Evolutionary conservation across 2,888 invertebrate species (phyloP).

Genomic region (Heliconius sara): DNA sequence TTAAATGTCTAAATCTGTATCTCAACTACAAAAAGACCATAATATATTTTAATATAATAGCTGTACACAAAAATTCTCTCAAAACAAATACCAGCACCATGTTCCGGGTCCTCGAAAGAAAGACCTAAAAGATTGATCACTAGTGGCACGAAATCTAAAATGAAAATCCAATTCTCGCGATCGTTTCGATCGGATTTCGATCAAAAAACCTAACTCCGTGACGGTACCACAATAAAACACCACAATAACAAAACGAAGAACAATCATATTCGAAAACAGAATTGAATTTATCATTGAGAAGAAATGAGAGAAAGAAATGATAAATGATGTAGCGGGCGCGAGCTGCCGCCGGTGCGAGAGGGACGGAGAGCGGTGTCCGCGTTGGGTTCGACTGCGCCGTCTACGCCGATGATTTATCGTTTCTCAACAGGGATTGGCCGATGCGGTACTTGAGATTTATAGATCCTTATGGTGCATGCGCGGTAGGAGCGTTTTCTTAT

Average conservation of each 20-base stretch:
- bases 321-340: slow-evolving; percentile 75
- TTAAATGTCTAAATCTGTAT: neutral
- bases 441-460: slow-evolving; percentile 82
- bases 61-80: slow-evolving; percentile 18
- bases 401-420: slow-evolving; percentile 81
- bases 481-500: slow-evolving; percentile 83
- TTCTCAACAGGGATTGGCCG: slow-evolving; percentile 84
- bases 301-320: slow-evolving; percentile 80
- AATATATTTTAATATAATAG: too few species aligned
- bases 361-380: slow-evolving; percentile 58
- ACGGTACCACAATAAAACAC: slow-evolving; percentile 81
- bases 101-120: slow-evolving; percentile 32
- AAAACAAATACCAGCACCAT: slow-evolving; percentile 34
- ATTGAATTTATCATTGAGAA: slow-evolving; percentile 83
- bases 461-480: slow-evolving; percentile 80
- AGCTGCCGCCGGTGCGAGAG: slow-evolving; percentile 66
- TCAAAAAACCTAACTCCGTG: slow-evolving; percentile 80
- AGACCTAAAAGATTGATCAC: slow-evolving; percentile 73
- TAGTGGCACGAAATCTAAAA: slow-evolving; percentile 74
- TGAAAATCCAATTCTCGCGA: slow-evolving; percentile 82
- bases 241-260: slow-evolving; percentile 81
- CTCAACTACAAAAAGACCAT: neutral
- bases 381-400: slow-evolving; percentile 74
- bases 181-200: slow-evolving; percentile 80
- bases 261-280: slow-evolving; percentile 83